A percentile compares a stretch with the other conserved stretches of the same genome.
phyloP scores from a whole-genome alignment of 2,113 vertebrate genomes.

The Bubo blakistoni region DNA sequence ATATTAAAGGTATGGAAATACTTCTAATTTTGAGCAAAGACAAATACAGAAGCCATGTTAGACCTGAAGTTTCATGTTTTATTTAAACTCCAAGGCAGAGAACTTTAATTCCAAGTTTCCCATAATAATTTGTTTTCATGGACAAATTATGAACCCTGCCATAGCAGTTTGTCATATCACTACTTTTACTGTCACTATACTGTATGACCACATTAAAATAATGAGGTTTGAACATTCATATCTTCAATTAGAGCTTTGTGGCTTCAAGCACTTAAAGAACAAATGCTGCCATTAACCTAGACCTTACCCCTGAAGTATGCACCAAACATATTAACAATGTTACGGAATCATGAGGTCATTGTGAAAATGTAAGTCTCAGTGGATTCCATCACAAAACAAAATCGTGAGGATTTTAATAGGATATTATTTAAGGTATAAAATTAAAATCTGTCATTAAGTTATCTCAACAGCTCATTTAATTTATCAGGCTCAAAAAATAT shows the following conservation, averaged over 20 bases:
- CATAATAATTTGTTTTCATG: neutral
- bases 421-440: conserved; percentile 56
- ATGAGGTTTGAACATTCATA: neutral
- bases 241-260: conserved; percentile 38
- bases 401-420: conserved; percentile 38
- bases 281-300: conserved; percentile 56
- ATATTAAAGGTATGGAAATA: neutral
- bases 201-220: conserved; percentile 14
- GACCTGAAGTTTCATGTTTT: neutral
- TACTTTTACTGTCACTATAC: neutral
- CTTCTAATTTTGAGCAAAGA: neutral
- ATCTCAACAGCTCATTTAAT: conserved; percentile 37
- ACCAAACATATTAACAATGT: neutral
- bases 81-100: neutral
- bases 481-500: conserved; percentile 35
- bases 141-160: neutral
- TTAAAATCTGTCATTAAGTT: conserved; percentile 40
- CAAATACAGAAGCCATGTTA: neutral
- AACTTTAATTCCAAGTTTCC: neutral
- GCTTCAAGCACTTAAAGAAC: conserved; percentile 38
- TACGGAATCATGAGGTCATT: conserved; percentile 22
- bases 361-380: neutral
- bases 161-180: neutral
- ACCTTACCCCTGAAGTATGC: conserved; percentile 7
- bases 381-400: conserved; percentile 32